Evolutionary conservation across 2,113 vertebrate genomes (phyloP), one percentile per base, ranked within the genome.

Genomic region (Hypomesus transpacificus): DNA sequence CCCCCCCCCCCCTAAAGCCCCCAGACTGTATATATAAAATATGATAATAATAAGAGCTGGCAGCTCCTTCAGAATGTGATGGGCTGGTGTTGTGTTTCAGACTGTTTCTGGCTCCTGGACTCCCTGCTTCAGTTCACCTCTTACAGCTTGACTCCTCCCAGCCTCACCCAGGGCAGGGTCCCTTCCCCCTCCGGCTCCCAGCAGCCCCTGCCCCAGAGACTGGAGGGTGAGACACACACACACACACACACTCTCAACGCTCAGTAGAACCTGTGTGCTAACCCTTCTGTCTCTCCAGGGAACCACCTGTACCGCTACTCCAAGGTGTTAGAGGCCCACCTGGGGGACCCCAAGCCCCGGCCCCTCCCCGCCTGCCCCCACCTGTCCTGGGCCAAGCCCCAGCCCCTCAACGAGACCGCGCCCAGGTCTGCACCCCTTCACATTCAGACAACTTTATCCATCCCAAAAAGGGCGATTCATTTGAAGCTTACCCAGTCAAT

Each of bases 251-350:
- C 14, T 22, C 20, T 20, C 57, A 59, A 6, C 57, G 9, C n/a
- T 13, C 17, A 64, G 17, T n/a, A 34, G 13, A 63, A 34, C 26
- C 11, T 34, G 61, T 14, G 14, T 39, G n/a, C 24, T 64, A 18
- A 39, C n/a, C 16, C 18, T 56, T 13, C 28, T 11, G 21, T 20
- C 18, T 52, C 60, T 22, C 4, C 82, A 99, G 97, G 97, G 63
- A 99, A 98, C 88, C 97, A 99, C 83, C 93, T 99, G 53, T 96
- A 98, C 83, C 95, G 97, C 13, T 98, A 99, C 89, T 99, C 97
- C 28, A 99, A 99, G 84, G 97, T 99, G 75, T 91, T 99, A 0
- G 97, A 99, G 85, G 91, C 94, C 76, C 95, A 96, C 64, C 84
- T 99, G 71, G 96, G 96, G 60, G 95, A 96, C 74, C 96, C 97